A percentile compares a stretch with the other conserved stretches of the same genome.
Evolutionary conservation across 2,113 vertebrate species (phyloP).

Genomic region (Psephotus haematonotus): DNA sequence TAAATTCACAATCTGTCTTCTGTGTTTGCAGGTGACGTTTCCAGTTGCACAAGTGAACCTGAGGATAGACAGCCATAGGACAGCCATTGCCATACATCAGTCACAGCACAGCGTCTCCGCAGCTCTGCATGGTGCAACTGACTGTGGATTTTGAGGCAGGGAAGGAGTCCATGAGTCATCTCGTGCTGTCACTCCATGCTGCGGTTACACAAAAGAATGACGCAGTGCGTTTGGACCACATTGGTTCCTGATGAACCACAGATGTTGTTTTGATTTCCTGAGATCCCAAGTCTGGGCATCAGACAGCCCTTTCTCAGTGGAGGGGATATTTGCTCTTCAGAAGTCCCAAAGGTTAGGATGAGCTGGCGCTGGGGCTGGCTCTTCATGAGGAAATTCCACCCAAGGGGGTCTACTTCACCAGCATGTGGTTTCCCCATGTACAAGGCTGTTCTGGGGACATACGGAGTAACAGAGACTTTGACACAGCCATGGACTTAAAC

Average conservation of each 20-base stretch:
- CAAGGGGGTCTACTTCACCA: neutral
- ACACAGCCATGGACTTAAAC: neutral
- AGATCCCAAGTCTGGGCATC: neutral
- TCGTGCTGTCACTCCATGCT: neutral
- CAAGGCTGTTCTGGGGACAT: neutral
- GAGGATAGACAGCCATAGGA: neutral
- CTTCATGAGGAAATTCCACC: neutral
- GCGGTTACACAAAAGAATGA: neutral
- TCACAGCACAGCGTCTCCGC: neutral
- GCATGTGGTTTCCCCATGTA: neutral
- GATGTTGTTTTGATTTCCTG: neutral
- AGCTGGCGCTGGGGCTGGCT: neutral
- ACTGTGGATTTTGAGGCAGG: neutral
- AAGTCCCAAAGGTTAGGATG: neutral
- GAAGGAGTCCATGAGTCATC: neutral
- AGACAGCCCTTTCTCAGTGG: neutral
- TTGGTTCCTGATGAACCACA: neutral
- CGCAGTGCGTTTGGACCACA: neutral
- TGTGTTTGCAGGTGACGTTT: neutral
- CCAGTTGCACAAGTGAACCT: neutral
- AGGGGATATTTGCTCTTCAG: neutral
- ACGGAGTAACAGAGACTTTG: neutral
- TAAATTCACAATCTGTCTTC: neutral
- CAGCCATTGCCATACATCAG: neutral
- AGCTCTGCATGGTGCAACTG: neutral